Percentiles rank a stretch among this genome's conserved stretches.
Conservation (phyloP, 2,797 vertebrate genomes). For the Dendrocincla fuliginosa region DNA sequence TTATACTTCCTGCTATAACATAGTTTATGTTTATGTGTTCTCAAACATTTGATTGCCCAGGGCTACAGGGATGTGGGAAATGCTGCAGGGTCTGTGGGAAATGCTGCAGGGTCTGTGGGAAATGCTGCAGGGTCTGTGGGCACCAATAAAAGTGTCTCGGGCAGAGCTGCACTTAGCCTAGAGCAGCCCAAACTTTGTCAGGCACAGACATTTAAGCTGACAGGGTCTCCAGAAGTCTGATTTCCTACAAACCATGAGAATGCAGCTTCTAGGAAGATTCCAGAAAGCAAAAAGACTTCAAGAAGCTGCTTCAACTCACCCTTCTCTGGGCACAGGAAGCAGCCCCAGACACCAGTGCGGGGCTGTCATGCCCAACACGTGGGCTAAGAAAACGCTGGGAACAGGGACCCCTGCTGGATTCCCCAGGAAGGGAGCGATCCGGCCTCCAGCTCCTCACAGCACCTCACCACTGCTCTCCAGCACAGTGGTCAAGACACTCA, state of each 20-base stretch:
- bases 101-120: neutral
- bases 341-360: neutral
- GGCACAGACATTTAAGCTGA: neutral
- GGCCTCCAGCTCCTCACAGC: neutral
- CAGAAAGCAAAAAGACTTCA: neutral
- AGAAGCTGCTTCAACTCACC: neutral
- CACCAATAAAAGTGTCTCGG: neutral
- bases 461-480: fast-evolving
- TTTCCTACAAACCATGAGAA: neutral
- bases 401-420: fast-evolving
- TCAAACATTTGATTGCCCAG: neutral
- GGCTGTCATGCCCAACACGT: fast-evolving
- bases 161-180: neutral
- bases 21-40: too few relatives aligned
- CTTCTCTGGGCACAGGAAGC: too few relatives aligned
- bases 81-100: neutral
- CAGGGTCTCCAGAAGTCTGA: neutral
- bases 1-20: neutral
- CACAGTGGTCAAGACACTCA: fast-evolving
- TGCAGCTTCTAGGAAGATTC: neutral
- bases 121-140: neutral
- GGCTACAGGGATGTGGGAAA: neutral
- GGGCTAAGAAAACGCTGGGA: neutral
- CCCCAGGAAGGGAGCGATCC: fast-evolving
- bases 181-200: fast-evolving